Evolutionary conservation across 2,797 vertebrate species (phyloP).

Genomic region (Fringilla coelebs): DNA sequence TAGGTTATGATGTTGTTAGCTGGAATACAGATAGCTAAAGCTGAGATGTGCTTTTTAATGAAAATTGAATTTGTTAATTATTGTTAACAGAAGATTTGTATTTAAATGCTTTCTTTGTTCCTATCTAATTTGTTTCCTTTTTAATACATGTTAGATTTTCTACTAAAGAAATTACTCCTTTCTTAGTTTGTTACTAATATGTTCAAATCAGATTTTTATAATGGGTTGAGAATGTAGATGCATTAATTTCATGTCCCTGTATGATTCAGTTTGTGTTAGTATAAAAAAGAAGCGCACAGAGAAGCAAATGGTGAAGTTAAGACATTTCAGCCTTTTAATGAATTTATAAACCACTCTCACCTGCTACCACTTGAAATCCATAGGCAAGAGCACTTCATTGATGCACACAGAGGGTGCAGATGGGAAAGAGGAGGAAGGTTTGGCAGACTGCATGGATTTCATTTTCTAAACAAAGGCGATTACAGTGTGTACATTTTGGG

Average conservation of each 20-base stretch:
- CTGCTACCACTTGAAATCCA: constrained; percentile 26
- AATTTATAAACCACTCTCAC: constrained; percentile 16
- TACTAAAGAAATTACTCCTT: not conserved
- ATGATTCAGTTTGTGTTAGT: not conserved
- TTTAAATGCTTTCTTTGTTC: not conserved
- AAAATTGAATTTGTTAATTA: not conserved
- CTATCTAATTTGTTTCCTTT: not conserved
- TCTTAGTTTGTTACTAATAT: not conserved
- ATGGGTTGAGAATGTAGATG: not conserved
- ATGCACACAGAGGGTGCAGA: not conserved
- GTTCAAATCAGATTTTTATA: not conserved
- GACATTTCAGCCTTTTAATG: constrained; percentile 13
- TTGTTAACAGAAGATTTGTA: not conserved
- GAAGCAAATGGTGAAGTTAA: constrained; percentile 24
- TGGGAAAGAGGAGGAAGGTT: not conserved
- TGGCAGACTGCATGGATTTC: not conserved
- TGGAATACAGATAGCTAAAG: not conserved
- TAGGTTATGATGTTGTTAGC: not conserved
- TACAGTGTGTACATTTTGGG: not conserved
- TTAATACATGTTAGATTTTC: not conserved
- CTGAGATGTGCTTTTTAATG: not conserved
- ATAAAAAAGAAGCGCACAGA: not conserved
- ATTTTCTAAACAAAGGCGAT: not conserved
- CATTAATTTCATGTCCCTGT: not conserved
- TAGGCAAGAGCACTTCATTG: not conserved